A percentile compares a stretch with the other conserved stretches of the same genome.
phyloP scores from a whole-genome alignment of 2,113 vertebrate genomes.

The Oreotrochilus melanogaster region DNA sequence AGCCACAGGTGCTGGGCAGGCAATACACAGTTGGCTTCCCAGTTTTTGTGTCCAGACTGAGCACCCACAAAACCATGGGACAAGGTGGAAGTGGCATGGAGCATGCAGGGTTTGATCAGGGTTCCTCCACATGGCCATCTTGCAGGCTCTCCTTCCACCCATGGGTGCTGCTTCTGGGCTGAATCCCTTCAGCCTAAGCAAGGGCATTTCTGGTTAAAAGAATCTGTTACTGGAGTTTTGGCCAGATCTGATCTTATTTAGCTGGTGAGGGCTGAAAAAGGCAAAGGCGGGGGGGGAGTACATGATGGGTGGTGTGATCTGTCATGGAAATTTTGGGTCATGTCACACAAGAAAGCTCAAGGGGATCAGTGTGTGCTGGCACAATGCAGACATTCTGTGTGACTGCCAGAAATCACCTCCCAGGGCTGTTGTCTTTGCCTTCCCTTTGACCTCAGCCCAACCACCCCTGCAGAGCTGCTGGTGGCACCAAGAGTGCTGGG shows the following conservation, averaged over 20 bases:
- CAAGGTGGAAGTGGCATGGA: neutral
- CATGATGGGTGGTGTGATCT: neutral
- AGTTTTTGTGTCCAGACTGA: rapidly evolving
- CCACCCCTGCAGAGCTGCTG: neutral
- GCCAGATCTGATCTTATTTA: neutral
- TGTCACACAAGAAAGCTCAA: neutral
- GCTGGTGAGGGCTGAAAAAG: neutral
- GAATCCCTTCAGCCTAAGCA: neutral
- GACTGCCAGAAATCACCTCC: neutral
- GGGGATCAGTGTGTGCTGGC: neutral
- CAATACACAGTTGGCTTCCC: rapidly evolving
- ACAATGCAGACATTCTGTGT: neutral
- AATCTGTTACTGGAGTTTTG: neutral
- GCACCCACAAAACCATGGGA: neutral
- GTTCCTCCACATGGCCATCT: rapidly evolving
- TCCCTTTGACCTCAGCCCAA: neutral
- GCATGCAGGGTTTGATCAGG: rapidly evolving
- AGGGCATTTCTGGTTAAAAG: neutral
- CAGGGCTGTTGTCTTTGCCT: rapidly evolving
- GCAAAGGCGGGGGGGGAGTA: neutral
- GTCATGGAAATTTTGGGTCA: neutral
- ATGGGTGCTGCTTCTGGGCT: rapidly evolving
- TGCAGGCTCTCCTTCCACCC: neutral
- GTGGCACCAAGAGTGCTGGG: rapidly evolving
- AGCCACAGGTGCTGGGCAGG: rapidly evolving